Percentiles rank a stretch among this genome's conserved stretches.
Conservation (phyloP, 1,140 invertebrate species). For the Drosophila lacteicornis region DNA sequence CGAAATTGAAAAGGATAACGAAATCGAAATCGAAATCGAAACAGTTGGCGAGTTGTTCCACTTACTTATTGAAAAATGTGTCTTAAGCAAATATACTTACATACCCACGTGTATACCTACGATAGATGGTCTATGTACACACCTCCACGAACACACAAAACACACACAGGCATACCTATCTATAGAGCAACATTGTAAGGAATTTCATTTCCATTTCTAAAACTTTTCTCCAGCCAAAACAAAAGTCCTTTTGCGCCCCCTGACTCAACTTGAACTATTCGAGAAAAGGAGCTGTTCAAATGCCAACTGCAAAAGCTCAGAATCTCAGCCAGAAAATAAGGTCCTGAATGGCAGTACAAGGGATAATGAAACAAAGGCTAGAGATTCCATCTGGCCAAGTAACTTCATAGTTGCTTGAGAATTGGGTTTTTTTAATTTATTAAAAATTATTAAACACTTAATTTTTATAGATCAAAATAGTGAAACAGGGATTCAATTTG, state of each 20-base stretch:
- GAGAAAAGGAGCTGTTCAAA: constrained; percentile 14
- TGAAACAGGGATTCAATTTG: too few relatives aligned
- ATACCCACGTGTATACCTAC: constrained; percentile 35
- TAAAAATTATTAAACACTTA: too few relatives aligned
- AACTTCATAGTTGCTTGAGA: too few relatives aligned
- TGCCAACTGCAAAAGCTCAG: constrained; percentile 2
- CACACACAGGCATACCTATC: constrained; percentile 19
- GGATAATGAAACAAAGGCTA: background rate
- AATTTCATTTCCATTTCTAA: constrained; percentile 30
- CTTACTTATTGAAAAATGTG: constrained; percentile 79
- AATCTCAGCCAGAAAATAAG: constrained; percentile 2
- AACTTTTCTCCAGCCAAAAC: constrained; percentile 22
- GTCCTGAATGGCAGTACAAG: background rate
- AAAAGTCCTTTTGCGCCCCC: constrained; percentile 7
- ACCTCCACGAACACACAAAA: background rate
- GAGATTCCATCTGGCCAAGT: too few relatives aligned
- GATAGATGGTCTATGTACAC: constrained; percentile 37
- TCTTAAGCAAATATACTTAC: constrained; percentile 60
- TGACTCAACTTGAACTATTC: constrained; percentile 4
- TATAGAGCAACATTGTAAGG: constrained; percentile 32
- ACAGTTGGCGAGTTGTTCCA: constrained; percentile 63
- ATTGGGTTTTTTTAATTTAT: too few relatives aligned
- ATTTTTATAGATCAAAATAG: too few relatives aligned
- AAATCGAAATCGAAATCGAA: constrained; percentile 14
- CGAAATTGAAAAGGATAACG: constrained; percentile 7